These are phyloP conservation scores for Drosophila dives DNA, from an alignment of 2,888 invertebrate species.

Conservation along the genomic window DNA sequence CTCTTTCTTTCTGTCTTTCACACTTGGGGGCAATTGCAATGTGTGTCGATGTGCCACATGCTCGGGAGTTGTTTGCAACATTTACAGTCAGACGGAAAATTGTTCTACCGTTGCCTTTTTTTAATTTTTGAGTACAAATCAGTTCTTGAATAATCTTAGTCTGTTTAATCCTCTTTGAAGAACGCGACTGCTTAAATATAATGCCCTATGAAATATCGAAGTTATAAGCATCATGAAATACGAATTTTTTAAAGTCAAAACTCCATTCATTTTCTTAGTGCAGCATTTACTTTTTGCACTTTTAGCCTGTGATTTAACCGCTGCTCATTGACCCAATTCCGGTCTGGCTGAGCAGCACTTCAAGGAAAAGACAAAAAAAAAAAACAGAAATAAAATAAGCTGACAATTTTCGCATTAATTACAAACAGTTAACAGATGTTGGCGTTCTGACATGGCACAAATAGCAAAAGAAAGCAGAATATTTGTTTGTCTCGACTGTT, in stretches of 20 bases:
- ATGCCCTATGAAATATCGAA: background rate
- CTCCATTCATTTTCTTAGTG: background rate
- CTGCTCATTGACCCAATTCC: constrained; percentile 60
- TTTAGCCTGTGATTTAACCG: constrained; percentile 42
- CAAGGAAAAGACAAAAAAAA: background rate
- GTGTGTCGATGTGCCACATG: constrained; percentile 47
- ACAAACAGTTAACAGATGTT: constrained; percentile 45
- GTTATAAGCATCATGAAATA: background rate
- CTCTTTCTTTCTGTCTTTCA: constrained; percentile 1
- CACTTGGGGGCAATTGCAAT: constrained; percentile 24
- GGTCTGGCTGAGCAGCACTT: constrained; percentile 26
- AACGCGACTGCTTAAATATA: background rate
- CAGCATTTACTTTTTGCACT: constrained; percentile 30
- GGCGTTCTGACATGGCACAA: constrained; percentile 33
- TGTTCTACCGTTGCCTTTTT: background rate
- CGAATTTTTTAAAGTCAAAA: background rate
- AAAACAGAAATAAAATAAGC: constrained; percentile 19
- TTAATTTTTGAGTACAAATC: background rate
- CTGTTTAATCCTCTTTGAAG: background rate
- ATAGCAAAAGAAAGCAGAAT: constrained; percentile 26
- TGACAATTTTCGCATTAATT: constrained; percentile 65
- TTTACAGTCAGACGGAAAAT: constrained; percentile 1
- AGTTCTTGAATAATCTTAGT: background rate
- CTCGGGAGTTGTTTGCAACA: constrained; percentile 52
- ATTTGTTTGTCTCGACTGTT: constrained; percentile 1